Conservation (phyloP, 1,140 invertebrate species). For the Copidosoma floridanum region DNA sequence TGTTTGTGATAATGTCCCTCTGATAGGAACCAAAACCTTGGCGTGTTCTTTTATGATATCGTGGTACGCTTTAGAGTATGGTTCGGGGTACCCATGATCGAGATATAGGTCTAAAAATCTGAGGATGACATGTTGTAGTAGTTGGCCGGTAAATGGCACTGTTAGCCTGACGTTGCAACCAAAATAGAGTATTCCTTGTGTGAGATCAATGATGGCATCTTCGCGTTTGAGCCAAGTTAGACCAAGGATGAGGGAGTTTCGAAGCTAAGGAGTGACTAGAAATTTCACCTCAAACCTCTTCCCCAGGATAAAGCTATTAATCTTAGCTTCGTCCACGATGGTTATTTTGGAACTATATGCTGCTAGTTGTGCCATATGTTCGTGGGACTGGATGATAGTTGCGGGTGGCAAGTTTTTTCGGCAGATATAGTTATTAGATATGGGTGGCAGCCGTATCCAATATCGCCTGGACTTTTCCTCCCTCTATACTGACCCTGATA, state of each 20-base stretch:
- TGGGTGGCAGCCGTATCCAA: no score
- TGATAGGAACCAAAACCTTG: not conserved
- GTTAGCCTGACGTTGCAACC: not conserved
- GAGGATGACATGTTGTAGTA: not conserved
- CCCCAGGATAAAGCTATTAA: not conserved
- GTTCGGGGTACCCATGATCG: not conserved
- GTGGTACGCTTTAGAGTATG: no score
- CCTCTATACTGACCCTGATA: no score
- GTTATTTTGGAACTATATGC: not conserved
- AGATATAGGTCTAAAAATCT: not conserved
- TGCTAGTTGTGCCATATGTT: not conserved
- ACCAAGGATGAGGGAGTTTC: no score
- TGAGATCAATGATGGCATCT: no score
- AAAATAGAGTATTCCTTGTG: no score
- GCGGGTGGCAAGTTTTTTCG: not conserved
- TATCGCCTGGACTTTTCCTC: no score
- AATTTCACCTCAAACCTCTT: not conserved
- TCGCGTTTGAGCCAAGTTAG: no score
- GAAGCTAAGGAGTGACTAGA: not conserved
- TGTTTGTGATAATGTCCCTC: not conserved
- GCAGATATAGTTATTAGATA: not conserved
- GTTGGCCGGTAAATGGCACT: not conserved
- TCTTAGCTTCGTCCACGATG: not conserved
- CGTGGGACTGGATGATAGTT: not conserved
- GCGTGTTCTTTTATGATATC: not conserved